phyloP scores from a whole-genome alignment of 2,797 vertebrate genomes.

The Nyctibius grandis region DNA sequence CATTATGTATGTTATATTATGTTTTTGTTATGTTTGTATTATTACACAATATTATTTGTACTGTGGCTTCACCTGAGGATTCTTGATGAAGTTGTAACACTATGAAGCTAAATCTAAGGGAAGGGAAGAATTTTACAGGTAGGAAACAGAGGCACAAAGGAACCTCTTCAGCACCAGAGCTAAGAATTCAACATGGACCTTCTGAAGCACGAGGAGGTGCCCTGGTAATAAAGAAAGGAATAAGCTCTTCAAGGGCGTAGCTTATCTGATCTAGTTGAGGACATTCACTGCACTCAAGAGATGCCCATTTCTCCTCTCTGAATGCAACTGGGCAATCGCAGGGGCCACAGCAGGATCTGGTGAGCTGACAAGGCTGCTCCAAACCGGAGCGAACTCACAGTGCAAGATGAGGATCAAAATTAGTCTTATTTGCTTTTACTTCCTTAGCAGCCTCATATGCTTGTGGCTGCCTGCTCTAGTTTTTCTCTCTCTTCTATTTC shows the following conservation, averaged over 20 bases:
- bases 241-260: background rate
- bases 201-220: background rate
- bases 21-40: background rate
- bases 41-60: background rate
- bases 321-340: background rate
- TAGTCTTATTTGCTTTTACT: background rate
- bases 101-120: background rate
- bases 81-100: background rate
- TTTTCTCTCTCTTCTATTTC: background rate
- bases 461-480: background rate
- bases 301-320: background rate
- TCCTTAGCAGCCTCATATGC: background rate
- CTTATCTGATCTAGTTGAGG: background rate
- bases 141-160: background rate
- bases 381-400: background rate
- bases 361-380: background rate
- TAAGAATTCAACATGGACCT: background rate
- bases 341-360: no score
- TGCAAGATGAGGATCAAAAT: background rate
- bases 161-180: background rate
- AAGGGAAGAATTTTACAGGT: background rate
- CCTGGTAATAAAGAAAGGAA: background rate
- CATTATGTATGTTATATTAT: background rate
- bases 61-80: background rate
- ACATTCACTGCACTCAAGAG: background rate